Evolutionary conservation across 1,140 invertebrate genomes (phyloP).

Genomic region (Homarus americanus): DNA sequence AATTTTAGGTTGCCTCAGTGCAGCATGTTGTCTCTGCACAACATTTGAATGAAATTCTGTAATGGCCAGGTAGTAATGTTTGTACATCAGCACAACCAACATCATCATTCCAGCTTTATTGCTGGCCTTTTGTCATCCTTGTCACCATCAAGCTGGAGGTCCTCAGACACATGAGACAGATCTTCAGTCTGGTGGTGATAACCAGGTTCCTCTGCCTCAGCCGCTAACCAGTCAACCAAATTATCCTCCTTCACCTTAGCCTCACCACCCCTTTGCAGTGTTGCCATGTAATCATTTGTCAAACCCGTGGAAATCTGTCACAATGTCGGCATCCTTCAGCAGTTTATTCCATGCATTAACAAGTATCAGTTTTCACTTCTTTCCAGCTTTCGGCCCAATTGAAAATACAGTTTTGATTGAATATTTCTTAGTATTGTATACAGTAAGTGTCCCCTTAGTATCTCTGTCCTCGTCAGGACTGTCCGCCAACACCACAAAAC

Average conservation of each 20-base stretch:
- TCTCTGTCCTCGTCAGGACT: too few species aligned
- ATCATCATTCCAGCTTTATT: background rate
- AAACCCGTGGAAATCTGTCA: background rate
- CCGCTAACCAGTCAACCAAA: background rate
- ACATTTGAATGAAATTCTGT: background rate
- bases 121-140: background rate
- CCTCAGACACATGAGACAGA: background rate
- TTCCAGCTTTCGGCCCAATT: too few species aligned
- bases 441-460: too few species aligned
- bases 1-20: background rate
- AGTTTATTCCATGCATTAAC: slow-evolving; percentile 7
- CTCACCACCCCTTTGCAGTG: background rate
- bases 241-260: background rate
- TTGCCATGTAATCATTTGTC: background rate
- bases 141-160: background rate
- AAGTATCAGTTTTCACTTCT: too few species aligned
- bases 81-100: background rate
- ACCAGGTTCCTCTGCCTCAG: background rate
- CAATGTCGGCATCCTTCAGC: background rate
- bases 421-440: too few species aligned
- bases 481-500: too few species aligned
- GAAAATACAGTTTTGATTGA: too few species aligned
- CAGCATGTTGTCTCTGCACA: background rate
- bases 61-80: background rate
- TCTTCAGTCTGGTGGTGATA: background rate